Evolutionary conservation across 1,140 invertebrate species (phyloP).

Genomic region (Arctopsyche grandis): DNA sequence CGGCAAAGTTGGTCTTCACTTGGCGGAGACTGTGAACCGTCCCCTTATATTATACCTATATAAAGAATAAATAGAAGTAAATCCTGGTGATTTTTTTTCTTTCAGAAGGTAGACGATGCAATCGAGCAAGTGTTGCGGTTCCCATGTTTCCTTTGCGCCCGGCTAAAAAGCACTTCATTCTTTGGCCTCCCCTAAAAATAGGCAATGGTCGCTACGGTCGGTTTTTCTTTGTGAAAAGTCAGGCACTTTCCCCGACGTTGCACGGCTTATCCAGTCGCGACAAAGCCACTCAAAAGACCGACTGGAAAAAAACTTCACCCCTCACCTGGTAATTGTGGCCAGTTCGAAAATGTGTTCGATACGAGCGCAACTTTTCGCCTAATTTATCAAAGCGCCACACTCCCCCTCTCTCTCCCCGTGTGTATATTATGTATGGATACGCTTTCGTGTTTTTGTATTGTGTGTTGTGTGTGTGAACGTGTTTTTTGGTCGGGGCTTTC

Average conservation of each 20-base stretch:
- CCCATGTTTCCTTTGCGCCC: neutral
- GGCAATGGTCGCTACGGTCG: neutral
- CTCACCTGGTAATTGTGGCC: neutral
- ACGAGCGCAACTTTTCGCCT: neutral
- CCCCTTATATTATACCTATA: too few species aligned
- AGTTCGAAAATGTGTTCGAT: neutral
- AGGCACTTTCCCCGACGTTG: neutral
- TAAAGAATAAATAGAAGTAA: neutral
- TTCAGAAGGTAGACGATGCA: neutral
- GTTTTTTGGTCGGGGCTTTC: neutral
- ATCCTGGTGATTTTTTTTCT: neutral
- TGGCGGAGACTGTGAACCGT: too few species aligned
- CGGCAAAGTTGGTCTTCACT: too few species aligned
- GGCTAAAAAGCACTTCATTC: conserved; percentile 8
- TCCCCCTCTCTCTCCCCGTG: too few species aligned
- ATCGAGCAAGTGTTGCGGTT: conserved; percentile 11
- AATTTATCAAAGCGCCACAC: conserved; percentile 28
- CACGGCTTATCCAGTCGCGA: conserved; percentile 4
- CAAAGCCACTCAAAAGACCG: conserved; percentile 13
- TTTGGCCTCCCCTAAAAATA: conserved; percentile 3
- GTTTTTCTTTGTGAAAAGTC: neutral
- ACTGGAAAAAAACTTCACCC: neutral
- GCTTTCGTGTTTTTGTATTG: conserved; percentile 6
- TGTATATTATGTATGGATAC: too few species aligned
- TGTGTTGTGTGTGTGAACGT: too few species aligned